phyloP scores from a whole-genome alignment of 2,797 vertebrate species.

The Schizopygopsis malacanthus region DNA sequence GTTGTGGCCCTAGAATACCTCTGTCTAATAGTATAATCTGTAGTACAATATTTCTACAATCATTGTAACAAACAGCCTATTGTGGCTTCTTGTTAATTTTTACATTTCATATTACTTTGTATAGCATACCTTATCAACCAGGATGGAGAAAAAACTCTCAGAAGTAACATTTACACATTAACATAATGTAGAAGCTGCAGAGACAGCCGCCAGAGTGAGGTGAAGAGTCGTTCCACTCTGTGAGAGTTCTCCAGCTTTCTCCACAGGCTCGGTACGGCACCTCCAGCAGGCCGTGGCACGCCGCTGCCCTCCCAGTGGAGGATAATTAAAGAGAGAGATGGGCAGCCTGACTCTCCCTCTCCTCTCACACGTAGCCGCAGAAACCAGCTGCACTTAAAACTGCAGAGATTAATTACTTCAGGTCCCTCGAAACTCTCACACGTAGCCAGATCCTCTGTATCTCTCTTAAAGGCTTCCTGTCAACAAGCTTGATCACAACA shows the following conservation, averaged over 20 bases:
- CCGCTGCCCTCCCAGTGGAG: conserved; percentile 4
- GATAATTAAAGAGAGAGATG: conserved; percentile 40
- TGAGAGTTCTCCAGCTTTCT: conserved; percentile 33
- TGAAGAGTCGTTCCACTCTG: conserved; percentile 25
- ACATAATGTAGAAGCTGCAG: conserved; percentile 4
- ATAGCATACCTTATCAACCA: background rate
- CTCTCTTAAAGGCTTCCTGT: background rate
- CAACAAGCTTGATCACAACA: conserved; percentile 37
- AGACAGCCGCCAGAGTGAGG: conserved; percentile 12
- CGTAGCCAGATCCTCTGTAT: background rate
- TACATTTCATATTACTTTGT: background rate
- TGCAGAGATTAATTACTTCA: conserved; percentile 49
- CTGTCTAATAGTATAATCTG: background rate
- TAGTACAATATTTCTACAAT: background rate
- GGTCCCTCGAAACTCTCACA: conserved; percentile 20
- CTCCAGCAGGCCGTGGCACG: conserved; percentile 23
- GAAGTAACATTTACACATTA: background rate
- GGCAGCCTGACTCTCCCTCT: conserved; percentile 26
- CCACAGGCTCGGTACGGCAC: background rate
- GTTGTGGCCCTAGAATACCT: background rate
- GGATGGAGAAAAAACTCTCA: background rate
- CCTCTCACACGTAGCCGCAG: conserved; percentile 26
- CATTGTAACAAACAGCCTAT: background rate
- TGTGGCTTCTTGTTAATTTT: background rate
- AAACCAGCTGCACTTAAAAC: conserved; percentile 46